phyloP scores from a whole-genome alignment of 2,888 invertebrate species.

The Keiferia lycopersicella region DNA sequence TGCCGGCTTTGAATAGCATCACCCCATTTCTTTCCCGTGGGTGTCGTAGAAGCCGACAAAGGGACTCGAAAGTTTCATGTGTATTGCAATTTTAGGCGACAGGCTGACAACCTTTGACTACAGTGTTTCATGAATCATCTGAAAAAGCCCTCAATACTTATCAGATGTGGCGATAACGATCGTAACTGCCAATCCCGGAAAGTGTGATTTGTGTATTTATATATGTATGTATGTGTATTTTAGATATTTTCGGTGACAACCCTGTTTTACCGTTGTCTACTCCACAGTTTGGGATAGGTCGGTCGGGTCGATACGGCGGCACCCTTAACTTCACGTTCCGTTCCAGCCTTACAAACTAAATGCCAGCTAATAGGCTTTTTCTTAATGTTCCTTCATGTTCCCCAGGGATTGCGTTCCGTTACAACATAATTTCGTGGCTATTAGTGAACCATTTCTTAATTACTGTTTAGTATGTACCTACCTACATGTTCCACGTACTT shows the following conservation, averaged over 20 bases:
- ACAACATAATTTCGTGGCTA: slow-evolving; percentile 7
- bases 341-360: slow-evolving; percentile 2
- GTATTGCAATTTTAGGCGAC: too few relatives aligned
- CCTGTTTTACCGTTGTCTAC: slow-evolving; percentile 18
- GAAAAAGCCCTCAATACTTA: too few relatives aligned
- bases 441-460: slow-evolving; percentile 6
- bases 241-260: neutral
- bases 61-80: too few relatives aligned
- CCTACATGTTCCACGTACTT: neutral
- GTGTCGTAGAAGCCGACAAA: too few relatives aligned
- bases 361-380: slow-evolving; percentile 9
- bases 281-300: slow-evolving; percentile 24
- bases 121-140: too few relatives aligned
- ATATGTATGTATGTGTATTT: too few relatives aligned
- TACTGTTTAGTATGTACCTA: neutral
- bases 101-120: too few relatives aligned
- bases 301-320: slow-evolving; percentile 18
- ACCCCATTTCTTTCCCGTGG: too few relatives aligned
- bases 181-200: too few relatives aligned
- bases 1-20: too few relatives aligned
- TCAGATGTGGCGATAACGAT: too few relatives aligned
- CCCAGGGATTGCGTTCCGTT: slow-evolving; percentile 7
- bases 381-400: slow-evolving; percentile 13
- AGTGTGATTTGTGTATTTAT: too few relatives aligned
- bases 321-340: neutral